Conservation (phyloP, 2,113 vertebrate species). For the Ictalurus furcatus region DNA sequence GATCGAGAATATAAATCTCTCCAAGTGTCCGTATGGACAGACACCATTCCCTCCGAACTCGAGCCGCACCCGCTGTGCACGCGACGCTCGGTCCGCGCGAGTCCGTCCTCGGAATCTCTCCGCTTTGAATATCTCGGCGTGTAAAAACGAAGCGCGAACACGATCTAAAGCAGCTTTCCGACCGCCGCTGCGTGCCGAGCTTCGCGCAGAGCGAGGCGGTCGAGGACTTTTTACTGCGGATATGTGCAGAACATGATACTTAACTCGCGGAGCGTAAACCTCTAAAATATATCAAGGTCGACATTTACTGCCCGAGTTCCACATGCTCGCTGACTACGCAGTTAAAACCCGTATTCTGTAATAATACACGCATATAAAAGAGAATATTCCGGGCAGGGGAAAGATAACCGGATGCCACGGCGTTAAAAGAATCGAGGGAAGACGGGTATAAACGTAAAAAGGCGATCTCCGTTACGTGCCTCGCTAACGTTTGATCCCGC, state of each 20-base stretch:
- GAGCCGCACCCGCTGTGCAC: neutral
- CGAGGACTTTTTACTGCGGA: slow-evolving; percentile 37
- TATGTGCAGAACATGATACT: slow-evolving; percentile 46
- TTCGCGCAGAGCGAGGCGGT: slow-evolving; percentile 21
- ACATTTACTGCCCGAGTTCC: slow-evolving; percentile 42
- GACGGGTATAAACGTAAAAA: slow-evolving; percentile 7
- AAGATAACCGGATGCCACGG: slow-evolving; percentile 11
- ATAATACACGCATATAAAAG: slow-evolving; percentile 22
- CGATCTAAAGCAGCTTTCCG: slow-evolving; percentile 44
- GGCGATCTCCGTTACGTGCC: neutral
- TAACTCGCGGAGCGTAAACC: slow-evolving; percentile 37
- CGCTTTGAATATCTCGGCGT: slow-evolving; percentile 11
- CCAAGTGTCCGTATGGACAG: neutral
- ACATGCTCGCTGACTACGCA: slow-evolving; percentile 18
- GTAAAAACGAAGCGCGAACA: slow-evolving; percentile 48
- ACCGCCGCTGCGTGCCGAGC: slow-evolving; percentile 17
- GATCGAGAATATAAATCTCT: neutral
- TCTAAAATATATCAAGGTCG: slow-evolving; percentile 46
- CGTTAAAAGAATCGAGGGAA: slow-evolving; percentile 7
- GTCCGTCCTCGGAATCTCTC: slow-evolving; percentile 8
- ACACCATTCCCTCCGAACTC: neutral
- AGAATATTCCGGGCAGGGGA: neutral
- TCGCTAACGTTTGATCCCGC: neutral
- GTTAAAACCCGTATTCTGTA: slow-evolving; percentile 25
- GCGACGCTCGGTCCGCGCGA: too few relatives aligned